Evolutionary conservation across 2,797 vertebrate species (phyloP), one percentile per base, ranked within the genome.

Genomic region (Gymnodraco acuticeps): DNA sequence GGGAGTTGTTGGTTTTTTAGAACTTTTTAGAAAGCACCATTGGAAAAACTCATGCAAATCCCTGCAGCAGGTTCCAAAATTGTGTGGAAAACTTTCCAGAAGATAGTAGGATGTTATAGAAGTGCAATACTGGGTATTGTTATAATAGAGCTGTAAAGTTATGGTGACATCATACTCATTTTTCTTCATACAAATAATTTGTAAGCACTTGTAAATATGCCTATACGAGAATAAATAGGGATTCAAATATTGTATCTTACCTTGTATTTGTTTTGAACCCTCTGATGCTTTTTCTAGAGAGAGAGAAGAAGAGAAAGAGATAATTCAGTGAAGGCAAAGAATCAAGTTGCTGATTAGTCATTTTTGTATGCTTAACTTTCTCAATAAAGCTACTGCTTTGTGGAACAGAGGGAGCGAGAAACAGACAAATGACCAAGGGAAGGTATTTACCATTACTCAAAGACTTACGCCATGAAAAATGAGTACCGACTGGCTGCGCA

Each of bases 391-490:
- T 68, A 11, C 84, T 81, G 86, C 81, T 82, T 84, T 78, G 78
- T 82, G 68, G 81, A 88, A 90, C 75, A 88, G 86, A 89, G 88
- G 75, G 72, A 88, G 86, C 86, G 79, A 88, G 89, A 84, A 87
- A 91, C 78, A 91, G 90, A 93, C 88, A 94, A 94, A 94, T 84
- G 92, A 91, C 91, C 92, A 86, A 58, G 80, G 79, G 83, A 87
- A 88, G 85, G 86, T 84, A 92, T 94, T 94, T 90, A 93, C 89
- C 92, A 94, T 95, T 94, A 94, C 90, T 95, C 94, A 93, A 84
- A 87, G 87, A 87, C 91, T 85, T 92, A 93, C 58, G 67, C 81
- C 89, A 84, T 94, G 94, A 95, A 93, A 94, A 95, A 96, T 93
- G 88, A 92, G 87, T 75, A 83, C 89, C 88, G 91, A 92, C 92